Conservation (phyloP, 2,888 invertebrate species). For the Atherix ibis region DNA sequence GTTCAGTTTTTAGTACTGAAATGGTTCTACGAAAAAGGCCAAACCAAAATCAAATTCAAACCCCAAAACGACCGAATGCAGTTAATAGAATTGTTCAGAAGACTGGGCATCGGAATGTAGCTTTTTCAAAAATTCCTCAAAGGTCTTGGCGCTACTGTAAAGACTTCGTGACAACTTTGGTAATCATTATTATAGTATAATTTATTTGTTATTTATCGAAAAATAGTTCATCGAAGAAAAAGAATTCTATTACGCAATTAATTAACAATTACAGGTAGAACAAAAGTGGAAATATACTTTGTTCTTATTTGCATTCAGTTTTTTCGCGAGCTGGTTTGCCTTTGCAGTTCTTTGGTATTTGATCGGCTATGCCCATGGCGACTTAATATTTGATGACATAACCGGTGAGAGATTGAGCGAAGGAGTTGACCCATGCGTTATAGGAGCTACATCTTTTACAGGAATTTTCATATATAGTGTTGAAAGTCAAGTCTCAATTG, state of each 20-base stretch:
- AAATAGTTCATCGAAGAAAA: no score
- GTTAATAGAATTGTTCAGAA: slow-evolving; percentile 26
- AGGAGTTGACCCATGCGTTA: slow-evolving; percentile 37
- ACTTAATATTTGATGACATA: slow-evolving; percentile 45
- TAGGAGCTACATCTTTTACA: slow-evolving; percentile 43
- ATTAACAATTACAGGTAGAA: slow-evolving; percentile 37
- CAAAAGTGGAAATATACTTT: slow-evolving; percentile 84
- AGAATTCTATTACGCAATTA: no score
- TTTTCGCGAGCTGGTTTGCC: slow-evolving; percentile 63
- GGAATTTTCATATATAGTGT: slow-evolving; percentile 67
- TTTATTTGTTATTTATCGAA: slow-evolving; percentile 3
- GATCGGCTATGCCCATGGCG: slow-evolving; percentile 59
- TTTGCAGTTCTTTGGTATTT: slow-evolving; percentile 69
- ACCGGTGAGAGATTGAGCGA: slow-evolving; percentile 29
- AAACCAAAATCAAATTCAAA: no score
- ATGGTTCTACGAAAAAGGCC: no score
- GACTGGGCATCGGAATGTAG: slow-evolving; percentile 27
- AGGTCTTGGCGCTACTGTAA: slow-evolving; percentile 59
- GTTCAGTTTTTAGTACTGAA: no score
- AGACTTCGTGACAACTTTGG: slow-evolving; percentile 75
- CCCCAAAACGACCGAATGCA: no score
- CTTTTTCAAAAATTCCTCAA: slow-evolving; percentile 33
- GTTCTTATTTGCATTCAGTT: slow-evolving; percentile 68
- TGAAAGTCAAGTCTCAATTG: slow-evolving; percentile 74
- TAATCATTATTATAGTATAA: slow-evolving; percentile 43